Evolutionary conservation across 1,140 invertebrate genomes (phyloP).

Genomic region (Macrobrachium rosenbergii): DNA sequence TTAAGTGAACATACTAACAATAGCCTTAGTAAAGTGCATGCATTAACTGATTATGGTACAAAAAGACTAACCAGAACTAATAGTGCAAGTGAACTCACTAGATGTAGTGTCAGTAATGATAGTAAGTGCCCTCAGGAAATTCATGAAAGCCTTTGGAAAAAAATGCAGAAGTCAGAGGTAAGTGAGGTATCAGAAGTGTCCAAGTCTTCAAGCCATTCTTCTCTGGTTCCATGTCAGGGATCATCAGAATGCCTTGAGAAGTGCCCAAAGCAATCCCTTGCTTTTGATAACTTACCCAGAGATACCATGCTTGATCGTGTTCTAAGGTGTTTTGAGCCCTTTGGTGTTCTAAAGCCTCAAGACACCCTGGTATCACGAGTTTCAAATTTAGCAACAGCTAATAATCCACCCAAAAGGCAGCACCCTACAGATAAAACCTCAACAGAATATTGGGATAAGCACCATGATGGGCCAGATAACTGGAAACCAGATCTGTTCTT

Average conservation of each 20-base stretch:
- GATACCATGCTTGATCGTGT: slow-evolving; percentile 57
- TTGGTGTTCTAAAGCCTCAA: not conserved
- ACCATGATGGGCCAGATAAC: not conserved
- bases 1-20: no score
- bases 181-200: not conserved
- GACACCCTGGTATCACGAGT: not conserved
- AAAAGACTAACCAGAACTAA: no score
- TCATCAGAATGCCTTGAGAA: slow-evolving; percentile 28
- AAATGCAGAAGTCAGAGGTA: no score
- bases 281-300: not conserved
- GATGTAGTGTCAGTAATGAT: no score
- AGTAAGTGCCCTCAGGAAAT: no score
- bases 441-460: not conserved
- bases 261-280: not conserved
- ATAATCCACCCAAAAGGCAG: no score
- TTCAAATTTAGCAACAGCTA: not conserved
- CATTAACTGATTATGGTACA: no score
- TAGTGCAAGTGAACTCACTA: no score
- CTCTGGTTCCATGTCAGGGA: slow-evolving; percentile 48
- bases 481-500: slow-evolving; percentile 32
- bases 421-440: not conserved
- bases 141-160: no score
- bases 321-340: slow-evolving; percentile 28
- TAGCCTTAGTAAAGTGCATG: no score
- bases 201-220: slow-evolving; percentile 26